Percentiles rank a stretch among this genome's conserved stretches.
Conservation (phyloP, 2,797 vertebrate genomes). For the Agapornis canus region DNA sequence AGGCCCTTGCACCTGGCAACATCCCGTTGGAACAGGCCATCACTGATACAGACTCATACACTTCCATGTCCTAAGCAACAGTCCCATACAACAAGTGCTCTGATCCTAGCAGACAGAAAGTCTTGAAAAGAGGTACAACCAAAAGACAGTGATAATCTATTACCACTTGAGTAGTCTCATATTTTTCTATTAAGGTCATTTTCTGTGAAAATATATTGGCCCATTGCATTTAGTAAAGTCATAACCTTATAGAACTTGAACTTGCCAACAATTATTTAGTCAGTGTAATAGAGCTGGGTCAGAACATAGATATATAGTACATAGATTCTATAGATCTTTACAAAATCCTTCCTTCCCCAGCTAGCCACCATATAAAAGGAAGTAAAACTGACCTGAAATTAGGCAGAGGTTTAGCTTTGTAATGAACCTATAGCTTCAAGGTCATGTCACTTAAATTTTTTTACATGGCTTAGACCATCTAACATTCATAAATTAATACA, state of each 20-base stretch:
- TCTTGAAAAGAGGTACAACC: not conserved
- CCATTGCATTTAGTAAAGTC: not conserved
- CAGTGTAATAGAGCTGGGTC: not conserved
- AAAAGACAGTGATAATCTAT: not conserved
- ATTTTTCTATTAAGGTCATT: not conserved
- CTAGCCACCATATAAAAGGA: not conserved
- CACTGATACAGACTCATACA: not conserved
- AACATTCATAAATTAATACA: not conserved
- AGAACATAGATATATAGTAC: fast-evolving
- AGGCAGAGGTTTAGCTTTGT: not conserved
- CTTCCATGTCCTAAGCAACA: not conserved
- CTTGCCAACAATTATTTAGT: not conserved
- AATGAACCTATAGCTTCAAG: not conserved
- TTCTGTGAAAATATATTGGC: not conserved
- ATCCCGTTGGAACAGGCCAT: not conserved
- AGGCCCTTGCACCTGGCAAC: not conserved
- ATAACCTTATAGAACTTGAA: not conserved
- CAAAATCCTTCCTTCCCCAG: not conserved
- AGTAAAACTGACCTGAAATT: not conserved
- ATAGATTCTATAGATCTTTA: not conserved
- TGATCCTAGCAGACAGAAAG: not conserved
- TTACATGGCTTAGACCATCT: not conserved
- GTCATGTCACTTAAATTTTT: not conserved
- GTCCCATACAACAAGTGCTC: not conserved
- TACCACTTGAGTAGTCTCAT: not conserved